Percentiles rank a stretch among this genome's conserved stretches.
Evolutionary conservation across 1,140 invertebrate species (phyloP).

Genomic region (Platorchestia sp.): DNA sequence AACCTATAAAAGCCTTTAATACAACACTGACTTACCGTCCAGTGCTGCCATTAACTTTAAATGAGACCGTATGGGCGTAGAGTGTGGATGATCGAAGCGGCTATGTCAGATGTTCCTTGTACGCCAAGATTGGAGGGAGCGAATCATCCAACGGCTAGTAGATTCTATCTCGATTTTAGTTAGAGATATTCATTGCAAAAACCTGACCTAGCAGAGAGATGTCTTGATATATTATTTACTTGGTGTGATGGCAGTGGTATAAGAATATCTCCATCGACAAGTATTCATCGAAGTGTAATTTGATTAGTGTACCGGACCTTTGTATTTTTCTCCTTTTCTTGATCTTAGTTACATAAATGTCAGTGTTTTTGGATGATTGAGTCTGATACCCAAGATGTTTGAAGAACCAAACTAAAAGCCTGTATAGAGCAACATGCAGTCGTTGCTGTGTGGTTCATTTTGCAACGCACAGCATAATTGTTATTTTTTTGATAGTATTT

Average conservation of each 20-base stretch:
- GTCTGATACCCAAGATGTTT: not conserved
- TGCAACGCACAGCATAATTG: not conserved
- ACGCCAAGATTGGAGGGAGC: not conserved
- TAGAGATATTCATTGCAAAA: not conserved
- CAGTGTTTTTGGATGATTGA: not conserved
- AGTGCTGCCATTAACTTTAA: conserved; percentile 28
- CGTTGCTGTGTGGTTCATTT: not conserved
- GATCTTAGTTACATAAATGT: too few species aligned
- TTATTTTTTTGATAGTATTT: not conserved
- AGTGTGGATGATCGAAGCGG: not conserved
- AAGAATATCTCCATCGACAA: not conserved
- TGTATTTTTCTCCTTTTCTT: too few species aligned
- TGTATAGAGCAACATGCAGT: not conserved
- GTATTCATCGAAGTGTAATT: too few species aligned
- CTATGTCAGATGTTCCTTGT: not conserved
- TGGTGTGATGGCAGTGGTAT: not conserved
- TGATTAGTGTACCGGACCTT: too few species aligned
- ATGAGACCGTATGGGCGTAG: conserved; percentile 32
- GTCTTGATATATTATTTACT: not conserved
- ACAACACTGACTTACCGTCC: conserved; percentile 14
- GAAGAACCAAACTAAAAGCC: not conserved
- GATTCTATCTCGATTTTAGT: not conserved
- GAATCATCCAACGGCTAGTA: not conserved
- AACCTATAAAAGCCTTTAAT: conserved; percentile 39
- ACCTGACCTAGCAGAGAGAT: not conserved